Conservation (phyloP, 2,797 vertebrate genomes). For the Crossoptilon crossoptilon region DNA sequence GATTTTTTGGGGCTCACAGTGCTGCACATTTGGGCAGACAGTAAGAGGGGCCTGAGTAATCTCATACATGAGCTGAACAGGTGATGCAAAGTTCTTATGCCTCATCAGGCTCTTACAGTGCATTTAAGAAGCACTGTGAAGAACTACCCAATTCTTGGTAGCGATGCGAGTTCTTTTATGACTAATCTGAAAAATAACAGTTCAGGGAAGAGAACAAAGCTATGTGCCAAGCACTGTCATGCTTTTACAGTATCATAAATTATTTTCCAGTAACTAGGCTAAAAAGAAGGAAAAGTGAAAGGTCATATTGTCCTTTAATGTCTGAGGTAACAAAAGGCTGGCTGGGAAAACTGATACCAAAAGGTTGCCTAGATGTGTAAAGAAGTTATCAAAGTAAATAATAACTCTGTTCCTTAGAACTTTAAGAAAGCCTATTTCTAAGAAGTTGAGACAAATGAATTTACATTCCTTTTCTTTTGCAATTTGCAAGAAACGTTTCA, state of each 20-base stretch:
- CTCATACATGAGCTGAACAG: background rate
- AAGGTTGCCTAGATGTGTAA: rapidly evolving
- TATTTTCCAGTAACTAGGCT: background rate
- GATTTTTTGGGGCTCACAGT: background rate
- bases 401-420: background rate
- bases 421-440: background rate
- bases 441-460: background rate
- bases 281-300: background rate
- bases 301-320: background rate
- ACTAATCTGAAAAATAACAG: background rate
- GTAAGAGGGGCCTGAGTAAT: background rate
- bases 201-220: background rate
- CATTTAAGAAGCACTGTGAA: background rate
- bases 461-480: background rate
- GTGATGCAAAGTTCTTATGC: background rate
- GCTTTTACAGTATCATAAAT: background rate
- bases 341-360: background rate
- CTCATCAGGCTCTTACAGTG: background rate
- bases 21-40: background rate
- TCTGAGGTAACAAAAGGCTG: background rate
- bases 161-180: background rate
- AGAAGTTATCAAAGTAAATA: background rate
- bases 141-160: background rate
- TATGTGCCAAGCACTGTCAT: background rate
- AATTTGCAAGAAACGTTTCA: background rate